Base-by-base conservation (phyloP, 2,113 vertebrate species). In the Pachypanchax playfairii region DNA sequence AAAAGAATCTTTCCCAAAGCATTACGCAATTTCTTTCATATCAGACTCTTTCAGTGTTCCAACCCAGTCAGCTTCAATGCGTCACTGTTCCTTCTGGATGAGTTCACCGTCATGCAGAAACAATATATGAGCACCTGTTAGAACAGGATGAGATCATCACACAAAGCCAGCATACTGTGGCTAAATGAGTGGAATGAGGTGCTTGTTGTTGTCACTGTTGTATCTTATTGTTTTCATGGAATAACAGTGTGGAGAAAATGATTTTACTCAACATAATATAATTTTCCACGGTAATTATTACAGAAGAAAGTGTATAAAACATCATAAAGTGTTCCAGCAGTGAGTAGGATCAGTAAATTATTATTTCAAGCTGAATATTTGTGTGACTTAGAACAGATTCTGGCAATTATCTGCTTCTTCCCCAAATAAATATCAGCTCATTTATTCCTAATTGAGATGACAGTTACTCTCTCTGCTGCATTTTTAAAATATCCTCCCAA, bases 81-180 rank as follows among this genome's bases (percentile, higher is more conserved):
- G 26, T 82, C 82, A 70, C 31, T 31, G 36, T 24, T 54, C 47
- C 29, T 52, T 38, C 11, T 10, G 38, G 56, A 70, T 79, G 75
- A 36, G 62, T 70, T 17, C 25, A 36, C 70, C 51, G 51, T 57
- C 15, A 44, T 10, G 50, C 72, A 38, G 66, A 75, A 78, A 75
- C 76, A 48, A 76, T 69, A 78, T 80, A 55, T 54, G 53, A 80
- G 58, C 13, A 65, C n/a, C 55, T 60, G 65, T 55, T 50, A 57
- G 69, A 59, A 71, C 74, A 79, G 56, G 63, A 85, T 80, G 82
- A 83, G 56, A 69, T 80, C 71, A 71, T 33, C 25, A 42, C 1
- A 42, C 62, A 48, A 52, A 70, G 33, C 28, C 42, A 56, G 58
- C 50, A 61, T 59, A 67, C 55, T 12, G 31, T 73, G 49, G 56